Conservation (phyloP, 2,888 invertebrate genomes). For the Esperia sulphurella region DNA sequence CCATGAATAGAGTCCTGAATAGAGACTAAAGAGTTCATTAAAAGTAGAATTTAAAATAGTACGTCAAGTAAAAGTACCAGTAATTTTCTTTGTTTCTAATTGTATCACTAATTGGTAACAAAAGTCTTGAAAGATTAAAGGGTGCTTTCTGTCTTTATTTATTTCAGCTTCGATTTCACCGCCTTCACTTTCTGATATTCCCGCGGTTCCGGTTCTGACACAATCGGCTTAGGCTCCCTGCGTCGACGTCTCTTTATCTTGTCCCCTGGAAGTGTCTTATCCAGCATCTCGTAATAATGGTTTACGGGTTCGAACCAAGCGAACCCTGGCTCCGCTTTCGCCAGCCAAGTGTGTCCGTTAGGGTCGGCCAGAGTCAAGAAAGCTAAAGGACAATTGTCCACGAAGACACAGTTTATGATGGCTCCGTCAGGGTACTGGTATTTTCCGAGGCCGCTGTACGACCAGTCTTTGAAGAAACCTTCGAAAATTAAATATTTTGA, state of each 20-base stretch:
- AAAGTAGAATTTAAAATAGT: too few species aligned
- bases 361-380: conserved; percentile 66
- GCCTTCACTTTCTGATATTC: conserved; percentile 21
- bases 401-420: conserved; percentile 63
- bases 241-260: conserved; percentile 16
- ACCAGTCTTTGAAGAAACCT: conserved; percentile 71
- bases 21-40: too few species aligned
- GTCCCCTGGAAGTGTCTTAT: conserved; percentile 29
- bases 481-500: conserved; percentile 16
- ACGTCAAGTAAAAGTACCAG: too few species aligned
- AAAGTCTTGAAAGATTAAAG: too few species aligned
- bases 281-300: conserved; percentile 58
- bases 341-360: conserved; percentile 75
- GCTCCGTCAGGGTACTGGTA: conserved; percentile 76
- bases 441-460: conserved; percentile 65
- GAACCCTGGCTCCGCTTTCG: conserved; percentile 55
- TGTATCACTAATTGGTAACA: too few species aligned
- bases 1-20: too few species aligned
- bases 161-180: background rate
- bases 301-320: conserved; percentile 63
- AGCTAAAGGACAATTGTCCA: conserved; percentile 70
- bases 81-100: too few species aligned
- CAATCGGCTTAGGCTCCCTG: conserved; percentile 12
- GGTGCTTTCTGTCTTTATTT: background rate
- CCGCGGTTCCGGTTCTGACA: background rate